Evolutionary conservation across 2,113 vertebrate genomes (phyloP).

Genomic region (Morone chrysops): DNA sequence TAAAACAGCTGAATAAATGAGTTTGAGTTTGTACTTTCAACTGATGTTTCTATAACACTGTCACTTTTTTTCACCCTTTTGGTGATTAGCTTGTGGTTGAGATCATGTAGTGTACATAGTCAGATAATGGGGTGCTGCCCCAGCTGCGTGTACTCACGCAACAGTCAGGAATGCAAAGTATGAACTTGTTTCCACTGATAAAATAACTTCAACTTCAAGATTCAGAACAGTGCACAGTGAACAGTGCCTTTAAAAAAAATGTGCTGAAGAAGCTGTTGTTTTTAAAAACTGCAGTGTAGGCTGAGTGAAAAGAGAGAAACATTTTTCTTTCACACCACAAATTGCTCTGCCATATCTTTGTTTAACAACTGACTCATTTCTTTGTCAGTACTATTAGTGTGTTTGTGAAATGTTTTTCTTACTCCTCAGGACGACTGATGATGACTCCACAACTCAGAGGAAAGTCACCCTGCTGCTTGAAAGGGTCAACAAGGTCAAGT

Average conservation of each 20-base stretch:
- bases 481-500: conserved; percentile 94
- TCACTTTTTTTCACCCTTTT: conserved; percentile 2
- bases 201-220: conserved; percentile 53
- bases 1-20: background rate
- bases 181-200: conserved; percentile 63
- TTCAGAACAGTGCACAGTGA: background rate
- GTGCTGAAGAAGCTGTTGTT: background rate
- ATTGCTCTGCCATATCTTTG: background rate
- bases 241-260: conserved; percentile 14
- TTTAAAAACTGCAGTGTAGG: background rate
- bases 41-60: background rate
- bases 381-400: background rate
- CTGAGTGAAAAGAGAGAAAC: background rate
- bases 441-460: conserved; percentile 89
- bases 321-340: background rate
- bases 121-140: conserved; percentile 63
- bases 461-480: conserved; percentile 95
- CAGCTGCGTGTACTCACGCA: conserved; percentile 72
- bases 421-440: conserved; percentile 89
- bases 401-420: conserved; percentile 23
- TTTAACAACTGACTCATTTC: background rate
- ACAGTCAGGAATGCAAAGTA: conserved; percentile 61
- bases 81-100: conserved; percentile 27
- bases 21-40: background rate
- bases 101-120: conserved; percentile 15